Evolutionary conservation across 2,113 vertebrate species (phyloP).

Genomic region (Tenrec ecaudatus): DNA sequence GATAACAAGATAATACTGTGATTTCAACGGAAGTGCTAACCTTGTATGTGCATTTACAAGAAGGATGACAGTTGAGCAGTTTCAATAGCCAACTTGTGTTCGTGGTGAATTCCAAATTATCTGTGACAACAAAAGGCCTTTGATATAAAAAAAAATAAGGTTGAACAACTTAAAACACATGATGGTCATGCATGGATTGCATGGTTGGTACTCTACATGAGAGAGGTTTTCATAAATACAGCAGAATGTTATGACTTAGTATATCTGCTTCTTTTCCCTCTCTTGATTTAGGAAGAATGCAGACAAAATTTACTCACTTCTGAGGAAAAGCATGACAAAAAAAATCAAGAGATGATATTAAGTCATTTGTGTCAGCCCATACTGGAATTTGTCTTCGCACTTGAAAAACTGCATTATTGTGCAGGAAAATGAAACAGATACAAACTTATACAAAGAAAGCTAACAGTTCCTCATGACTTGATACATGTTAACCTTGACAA

Average conservation of each 20-base stretch:
- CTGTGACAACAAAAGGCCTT: background rate
- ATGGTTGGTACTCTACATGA: background rate
- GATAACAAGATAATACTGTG: background rate
- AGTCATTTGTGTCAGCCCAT: background rate
- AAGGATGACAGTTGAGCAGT: background rate
- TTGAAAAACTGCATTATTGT: background rate
- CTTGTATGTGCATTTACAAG: background rate
- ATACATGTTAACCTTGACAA: background rate
- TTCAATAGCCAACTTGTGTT: background rate
- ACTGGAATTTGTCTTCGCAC: conserved; percentile 26
- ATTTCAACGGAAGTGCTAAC: conserved; percentile 39
- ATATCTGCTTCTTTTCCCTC: conserved; percentile 17
- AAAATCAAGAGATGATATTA: background rate
- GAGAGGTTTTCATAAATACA: background rate
- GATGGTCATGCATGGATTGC: background rate
- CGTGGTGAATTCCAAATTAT: background rate
- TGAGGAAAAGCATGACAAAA: conserved; percentile 4
- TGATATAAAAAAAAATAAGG: background rate
- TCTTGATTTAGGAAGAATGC: background rate
- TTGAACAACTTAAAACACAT: background rate
- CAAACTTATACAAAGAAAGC: background rate
- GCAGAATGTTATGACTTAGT: background rate
- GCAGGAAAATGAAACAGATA: too few species aligned
- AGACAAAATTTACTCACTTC: conserved; percentile 11
- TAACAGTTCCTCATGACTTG: background rate